These are phyloP conservation scores for Tautogolabrus adspersus DNA, from an alignment of 2,113 vertebrate genomes.

Conservation along the genomic window DNA sequence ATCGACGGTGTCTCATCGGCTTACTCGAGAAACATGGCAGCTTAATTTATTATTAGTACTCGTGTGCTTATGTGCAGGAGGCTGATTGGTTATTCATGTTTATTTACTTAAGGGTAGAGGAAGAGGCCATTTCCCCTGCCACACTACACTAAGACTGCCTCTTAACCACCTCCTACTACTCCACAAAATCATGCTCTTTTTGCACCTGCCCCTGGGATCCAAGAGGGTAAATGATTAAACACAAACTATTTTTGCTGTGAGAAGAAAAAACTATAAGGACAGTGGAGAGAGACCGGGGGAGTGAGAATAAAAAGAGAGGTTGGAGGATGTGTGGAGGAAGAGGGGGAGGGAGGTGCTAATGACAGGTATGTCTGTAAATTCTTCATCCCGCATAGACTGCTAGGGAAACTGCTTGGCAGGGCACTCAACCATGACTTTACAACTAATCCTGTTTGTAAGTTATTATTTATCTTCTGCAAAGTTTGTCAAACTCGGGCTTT, in stretches of 20 bases:
- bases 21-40: constrained; percentile 61
- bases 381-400: constrained; percentile 94
- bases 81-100: constrained; percentile 74
- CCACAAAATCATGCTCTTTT: constrained; percentile 50
- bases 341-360: constrained; percentile 80
- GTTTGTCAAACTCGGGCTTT: constrained; percentile 99
- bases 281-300: constrained; percentile 64
- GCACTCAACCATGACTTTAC: constrained; percentile 96
- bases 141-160: constrained; percentile 53
- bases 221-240: constrained; percentile 76
- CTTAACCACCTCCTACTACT: constrained; percentile 53
- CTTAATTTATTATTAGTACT: constrained; percentile 67
- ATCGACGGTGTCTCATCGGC: constrained; percentile 45
- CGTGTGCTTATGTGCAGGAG: constrained; percentile 14
- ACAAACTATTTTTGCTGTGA: constrained; percentile 62
- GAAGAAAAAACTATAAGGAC: constrained; percentile 65
- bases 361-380: constrained; percentile 96
- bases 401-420: constrained; percentile 91
- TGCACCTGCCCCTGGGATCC: constrained; percentile 63
- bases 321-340: constrained; percentile 47
- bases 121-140: constrained; percentile 68
- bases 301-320: constrained; percentile 71
- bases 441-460: constrained; percentile 99
- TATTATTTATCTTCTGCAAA: constrained; percentile 99
- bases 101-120: constrained; percentile 77